These are phyloP conservation scores for Xanthostigma xanthostigma DNA, from an alignment of 2,888 invertebrate species.

Conservation along the genomic window DNA sequence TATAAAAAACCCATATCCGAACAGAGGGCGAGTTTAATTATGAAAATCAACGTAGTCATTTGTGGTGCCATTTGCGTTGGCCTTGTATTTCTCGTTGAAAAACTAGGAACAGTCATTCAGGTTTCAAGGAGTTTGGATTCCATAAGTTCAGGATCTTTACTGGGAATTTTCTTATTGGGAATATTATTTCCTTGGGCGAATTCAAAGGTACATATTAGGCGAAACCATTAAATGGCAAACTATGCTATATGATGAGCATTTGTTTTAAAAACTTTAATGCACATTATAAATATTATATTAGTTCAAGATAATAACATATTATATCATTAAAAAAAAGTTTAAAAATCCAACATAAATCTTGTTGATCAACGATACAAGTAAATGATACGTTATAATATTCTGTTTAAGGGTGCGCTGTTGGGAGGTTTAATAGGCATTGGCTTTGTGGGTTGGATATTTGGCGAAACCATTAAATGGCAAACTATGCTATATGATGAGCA, in stretches of 20 bases:
- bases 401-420: slow-evolving; percentile 37
- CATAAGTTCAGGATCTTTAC: slow-evolving; percentile 51
- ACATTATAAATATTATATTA: no score
- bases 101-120: slow-evolving; percentile 56
- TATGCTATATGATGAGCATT: no score
- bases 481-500: no score
- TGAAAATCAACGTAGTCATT: slow-evolving; percentile 17
- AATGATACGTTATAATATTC: slow-evolving; percentile 2
- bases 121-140: slow-evolving; percentile 47
- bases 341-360: no score
- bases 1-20: slow-evolving; percentile 15
- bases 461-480: not conserved
- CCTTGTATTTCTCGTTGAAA: slow-evolving; percentile 58
- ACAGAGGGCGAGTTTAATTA: slow-evolving; percentile 15
- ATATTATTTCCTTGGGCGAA: slow-evolving; percentile 55
- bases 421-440: slow-evolving; percentile 41
- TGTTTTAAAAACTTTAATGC: no score
- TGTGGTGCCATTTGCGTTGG: slow-evolving; percentile 18
- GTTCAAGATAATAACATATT: no score
- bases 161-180: slow-evolving; percentile 52
- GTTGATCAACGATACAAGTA: not conserved
- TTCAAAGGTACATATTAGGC: slow-evolving; percentile 32
- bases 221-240: not conserved
- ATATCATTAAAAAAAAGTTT: no score
- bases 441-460: slow-evolving; percentile 40